Base-by-base conservation (phyloP, 2,113 vertebrate genomes). In the Urocynchramus pylzowi region DNA sequence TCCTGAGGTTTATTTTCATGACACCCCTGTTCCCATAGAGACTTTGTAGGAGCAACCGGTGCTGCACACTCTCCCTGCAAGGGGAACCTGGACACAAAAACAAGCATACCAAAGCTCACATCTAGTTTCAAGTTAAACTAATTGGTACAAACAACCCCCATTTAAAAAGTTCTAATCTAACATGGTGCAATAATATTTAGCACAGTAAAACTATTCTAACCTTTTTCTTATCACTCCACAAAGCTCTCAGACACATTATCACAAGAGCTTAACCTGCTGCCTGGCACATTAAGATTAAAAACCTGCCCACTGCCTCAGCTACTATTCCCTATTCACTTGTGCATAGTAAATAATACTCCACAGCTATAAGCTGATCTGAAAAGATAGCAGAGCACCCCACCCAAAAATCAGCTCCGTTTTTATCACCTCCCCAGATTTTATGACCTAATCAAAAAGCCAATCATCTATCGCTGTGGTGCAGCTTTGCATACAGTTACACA, bases 351-450 rank as follows among this genome's bases (percentile, higher is more conserved):
- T 67, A 89, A 54, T 39, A 79, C 12, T 16, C 31, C 57, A 71
- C 42, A 24, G 42, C 49, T 93, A 71, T 70, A 53, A 70, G 33
- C 71, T 84, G 83, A 94, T 91, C 35, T 54, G 71, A 70, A 89
- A 24, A 93, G 83, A 96, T 74, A 95, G 27, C 16, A 73, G 19
- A 78, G 35, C 64, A 91, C 75, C 27, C 44, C 73, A 87, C 83
- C 75, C 90, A 45, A 92, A 93, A 92, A 91, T 85, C 64, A 76
- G 71, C 45, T 83, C n/a, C 13, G 2, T 78, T 96, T 94, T 88
- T 94, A 89, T 91, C 93, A 91, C 80, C 90, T 94, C 65, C 50
- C 67, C 85, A 93, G 88, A 78, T 91, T 93, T 89, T 79, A 88
- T 88, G 73, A 75, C n/a, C 53, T 50, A 87, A 77, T 78, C 70